Base-by-base conservation (phyloP, 2,113 vertebrate genomes). In the Vulpes lagopus region DNA sequence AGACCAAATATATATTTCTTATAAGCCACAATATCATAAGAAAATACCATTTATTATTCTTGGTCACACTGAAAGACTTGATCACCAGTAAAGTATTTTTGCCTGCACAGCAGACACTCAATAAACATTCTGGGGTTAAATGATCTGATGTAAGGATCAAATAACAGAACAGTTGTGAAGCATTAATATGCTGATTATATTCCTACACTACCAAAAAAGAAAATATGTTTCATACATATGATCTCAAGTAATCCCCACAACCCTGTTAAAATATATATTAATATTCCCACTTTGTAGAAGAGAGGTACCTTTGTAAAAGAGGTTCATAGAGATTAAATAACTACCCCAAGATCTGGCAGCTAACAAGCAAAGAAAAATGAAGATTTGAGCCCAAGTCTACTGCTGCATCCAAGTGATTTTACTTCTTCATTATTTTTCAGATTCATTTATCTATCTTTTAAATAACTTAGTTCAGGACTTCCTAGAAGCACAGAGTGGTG, bases 71-170 rank as follows among this genome's bases (percentile, higher is more conserved):
- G 27, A 84, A 64, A 49, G 27, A 64, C 38, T 15, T 74, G 67
- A 89, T 43, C 86, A 89, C 67, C 25, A 74, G 67, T 38, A 60
- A 59, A 69, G 27, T 73, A 22, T 43, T 60, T 43, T 15, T 89
- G 16, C 35, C 22, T 15, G 35, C 3, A 73, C 12, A 49, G 35
- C 17, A 82, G 53, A 82, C 35, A 85, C 38, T 51, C 27, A 62
- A n/a, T 62, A 89, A 62, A 89, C 32, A 92, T 59, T 92, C 10
- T 82, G 19, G 20, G 27, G 19, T 59, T 92, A 92, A 82, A 92
- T n/a, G 27, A 83, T 32, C 78, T 73, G 65, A 82, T 60, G 3
- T 83, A 67, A 60, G 20, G 65, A 73, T 60, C 22, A 73, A 83
- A 92, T 25, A 2, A 83, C 8, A 83, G 15, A 89, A 62, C 10